Base-by-base conservation (phyloP, 2,888 invertebrate genomes). In the Portevinia maculata region DNA sequence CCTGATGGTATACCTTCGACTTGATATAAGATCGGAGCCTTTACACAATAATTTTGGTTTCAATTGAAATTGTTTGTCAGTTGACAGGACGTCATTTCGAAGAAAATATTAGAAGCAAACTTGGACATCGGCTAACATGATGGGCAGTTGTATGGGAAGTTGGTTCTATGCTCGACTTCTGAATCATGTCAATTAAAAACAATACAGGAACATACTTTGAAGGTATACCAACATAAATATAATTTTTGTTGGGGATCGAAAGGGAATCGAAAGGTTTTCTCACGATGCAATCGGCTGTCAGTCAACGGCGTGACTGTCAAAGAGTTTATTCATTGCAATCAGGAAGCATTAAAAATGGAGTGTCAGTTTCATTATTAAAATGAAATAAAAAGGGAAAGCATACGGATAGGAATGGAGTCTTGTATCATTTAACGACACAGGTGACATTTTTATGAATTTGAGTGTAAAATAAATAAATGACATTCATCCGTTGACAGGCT, bases 251-350 rank as follows among this genome's bases (percentile, higher is more conserved):
- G 8, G 30, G 1, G 64, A 60, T 70, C 37, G 55, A 50, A 59
- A 60, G 62, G 55, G 70, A 64, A 39, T 37, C 39, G 62, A 64
- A 50, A 50, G 76, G 50, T 69, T 60, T 46, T 67, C 8, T 48
- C 24, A 34, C 34, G 34, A 5, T 11, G 11, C 34, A 34, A 34
- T 34, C 39, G 5, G 30, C 32, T 21, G 21, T 70, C 21, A 24
- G 55, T 39, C 52, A 24, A 48, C 30, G 55, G 55, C 76, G 76
- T 71, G 76, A 70, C 76, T 78, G 57, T 69, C 75, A 75, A 70
- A 55, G 62, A 60, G 70, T 76, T 32, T 30, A 57, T 41, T 76
- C 50, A 41, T 34, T 19, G 13, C 57, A 78, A 73, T 78, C 78
- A 73, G 78, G 78, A 78, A 78, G 30, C 44, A 78, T 44, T 78